Evolutionary conservation across 2,888 invertebrate species (phyloP), one percentile per base, ranked within the genome.

Genomic region (Carcina quercana): DNA sequence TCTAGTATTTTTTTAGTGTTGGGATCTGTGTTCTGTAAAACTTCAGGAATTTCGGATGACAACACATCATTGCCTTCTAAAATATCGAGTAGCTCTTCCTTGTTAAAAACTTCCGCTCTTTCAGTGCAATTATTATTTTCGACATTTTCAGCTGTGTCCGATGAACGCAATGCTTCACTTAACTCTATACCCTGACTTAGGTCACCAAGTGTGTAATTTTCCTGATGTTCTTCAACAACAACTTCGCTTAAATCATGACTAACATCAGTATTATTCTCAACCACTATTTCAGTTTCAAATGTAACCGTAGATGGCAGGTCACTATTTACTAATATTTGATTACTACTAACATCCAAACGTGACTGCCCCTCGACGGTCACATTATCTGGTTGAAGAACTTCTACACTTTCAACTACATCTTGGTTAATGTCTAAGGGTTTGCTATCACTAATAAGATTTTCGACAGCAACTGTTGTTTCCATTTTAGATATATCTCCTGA

Each of bases 71-170:
- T 82, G 2, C 83, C 83, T 52, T 83, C 71, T 35, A 83, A 57
- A 38, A 83, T 83, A 42, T 82, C 79, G 28, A 83, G 46, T 13
- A 83, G 43, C 42, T 83, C 82, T 42, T 83, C 82, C 45, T 83
- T 83, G 43, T 83, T 83, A 38, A 83, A 79, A 8, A 83, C 70
- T 50, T 80, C 78, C 40, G 78, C 69, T 35, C 64, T 59, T 3
- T 45, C 44, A 22, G 57, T 32, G 50, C 68, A 78, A 43, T 80
- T 80, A 41, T 78, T 79, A 42, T 78, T 79, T 49, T 79, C 78
- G 13, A 53, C 45, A 47, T 59, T 61, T 30, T 69, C 71, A 34
- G 64, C 41, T 11, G 66, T 50, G 54, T 75, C 69, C 8, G 79
- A 72, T 15, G 75, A 66, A 10, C 68, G 58, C 32, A 83, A 43